Evolutionary conservation across 2,797 vertebrate genomes (phyloP).

Genomic region (Myripristis murdjan): DNA sequence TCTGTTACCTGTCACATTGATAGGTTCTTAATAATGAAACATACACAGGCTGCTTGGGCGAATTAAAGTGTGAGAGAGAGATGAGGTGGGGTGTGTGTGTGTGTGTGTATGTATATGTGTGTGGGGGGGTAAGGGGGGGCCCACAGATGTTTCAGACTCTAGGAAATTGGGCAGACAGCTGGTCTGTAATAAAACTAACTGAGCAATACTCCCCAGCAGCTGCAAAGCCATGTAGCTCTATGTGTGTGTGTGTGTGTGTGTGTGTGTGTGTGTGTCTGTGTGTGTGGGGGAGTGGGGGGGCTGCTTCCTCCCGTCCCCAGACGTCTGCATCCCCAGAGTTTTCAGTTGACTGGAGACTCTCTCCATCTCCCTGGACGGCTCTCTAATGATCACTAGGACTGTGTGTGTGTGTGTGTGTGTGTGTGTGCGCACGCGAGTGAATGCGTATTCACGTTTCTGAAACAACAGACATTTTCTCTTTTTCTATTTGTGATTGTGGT

Average conservation of each 20-base stretch:
- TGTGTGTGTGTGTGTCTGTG: not conserved
- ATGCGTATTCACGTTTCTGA: not conserved
- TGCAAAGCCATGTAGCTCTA: slow-evolving; percentile 10
- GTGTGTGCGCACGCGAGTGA: slow-evolving; percentile 9
- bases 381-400: slow-evolving; percentile 36
- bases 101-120: not conserved
- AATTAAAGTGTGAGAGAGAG: not conserved
- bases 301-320: slow-evolving; percentile 23
- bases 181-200: slow-evolving; percentile 72
- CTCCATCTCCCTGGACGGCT: slow-evolving; percentile 31
- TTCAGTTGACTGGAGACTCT: slow-evolving; percentile 28
- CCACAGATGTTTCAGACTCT: slow-evolving; percentile 64
- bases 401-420: not conserved
- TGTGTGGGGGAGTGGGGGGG: slow-evolving; percentile 7
- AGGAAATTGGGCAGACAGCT: slow-evolving; percentile 71
- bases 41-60: slow-evolving; percentile 9
- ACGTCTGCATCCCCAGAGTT: slow-evolving; percentile 10
- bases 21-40: slow-evolving; percentile 61
- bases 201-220: slow-evolving; percentile 64
- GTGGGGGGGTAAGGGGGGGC: slow-evolving; percentile 2
- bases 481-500: no score
- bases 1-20: slow-evolving; percentile 61
- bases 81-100: not conserved
- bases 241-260: no score
- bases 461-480: no score